Conservation (phyloP, 2,888 invertebrate species). For the Parasteatoda lunata region DNA sequence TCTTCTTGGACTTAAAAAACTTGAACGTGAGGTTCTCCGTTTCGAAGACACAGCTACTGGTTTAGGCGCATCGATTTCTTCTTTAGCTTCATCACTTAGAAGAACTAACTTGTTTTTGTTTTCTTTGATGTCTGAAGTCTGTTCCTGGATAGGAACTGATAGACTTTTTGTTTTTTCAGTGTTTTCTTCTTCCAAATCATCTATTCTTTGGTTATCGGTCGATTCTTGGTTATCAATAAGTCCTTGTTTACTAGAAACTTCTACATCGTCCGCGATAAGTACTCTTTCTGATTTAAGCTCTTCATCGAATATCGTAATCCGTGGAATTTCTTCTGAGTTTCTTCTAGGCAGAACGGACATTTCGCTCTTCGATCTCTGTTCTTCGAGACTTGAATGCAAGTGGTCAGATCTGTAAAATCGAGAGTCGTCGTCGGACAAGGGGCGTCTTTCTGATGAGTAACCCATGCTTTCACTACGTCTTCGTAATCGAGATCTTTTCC, state of each 20-base stretch:
- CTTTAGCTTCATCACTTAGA: constrained; percentile 10
- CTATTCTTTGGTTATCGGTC: too few species aligned
- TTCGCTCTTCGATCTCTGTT: constrained; percentile 51
- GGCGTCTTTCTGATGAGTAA: neutral
- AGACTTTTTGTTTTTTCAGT: too few species aligned
- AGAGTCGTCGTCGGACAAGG: constrained; percentile 44
- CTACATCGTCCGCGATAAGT: too few species aligned
- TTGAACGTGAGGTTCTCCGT: too few species aligned
- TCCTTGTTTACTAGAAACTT: too few species aligned
- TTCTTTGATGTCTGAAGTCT: too few species aligned
- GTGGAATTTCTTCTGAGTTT: neutral
- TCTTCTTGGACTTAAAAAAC: neutral
- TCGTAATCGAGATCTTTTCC: constrained; percentile 33
- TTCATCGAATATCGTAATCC: neutral
- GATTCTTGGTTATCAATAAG: too few species aligned
- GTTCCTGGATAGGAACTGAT: too few species aligned
- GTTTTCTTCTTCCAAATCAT: too few species aligned
- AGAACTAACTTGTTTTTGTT: constrained; percentile 25
- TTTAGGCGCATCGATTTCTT: neutral
- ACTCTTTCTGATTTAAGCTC: neutral
- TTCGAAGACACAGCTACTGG: too few species aligned
- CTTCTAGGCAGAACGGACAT: constrained; percentile 38
- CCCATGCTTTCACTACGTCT: neutral
- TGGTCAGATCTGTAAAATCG: neutral
- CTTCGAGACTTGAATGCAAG: constrained; percentile 12